A percentile compares a stretch with the other conserved stretches of the same genome.
These are phyloP conservation scores for Psephotus haematonotus DNA, from an alignment of 2,113 vertebrate genomes.

Conservation along the genomic window DNA sequence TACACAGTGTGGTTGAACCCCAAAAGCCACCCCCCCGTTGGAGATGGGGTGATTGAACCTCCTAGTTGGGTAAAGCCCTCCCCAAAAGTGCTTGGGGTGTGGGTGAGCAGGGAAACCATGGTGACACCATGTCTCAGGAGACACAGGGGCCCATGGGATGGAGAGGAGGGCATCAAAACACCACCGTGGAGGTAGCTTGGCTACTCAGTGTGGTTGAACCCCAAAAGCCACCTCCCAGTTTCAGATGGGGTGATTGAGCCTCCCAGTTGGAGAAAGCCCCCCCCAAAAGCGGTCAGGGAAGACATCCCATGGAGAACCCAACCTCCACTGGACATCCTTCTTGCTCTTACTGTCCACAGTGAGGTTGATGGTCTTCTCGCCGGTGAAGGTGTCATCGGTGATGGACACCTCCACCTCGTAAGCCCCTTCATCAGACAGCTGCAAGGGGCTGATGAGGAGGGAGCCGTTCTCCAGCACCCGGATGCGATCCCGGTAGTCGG, in stretches of 20 bases:
- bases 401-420: constrained; percentile 98
- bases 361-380: constrained; percentile 91
- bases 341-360: constrained; percentile 88
- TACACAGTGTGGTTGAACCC: neutral
- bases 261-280: neutral
- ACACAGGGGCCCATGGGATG: neutral
- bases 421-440: constrained; percentile 85
- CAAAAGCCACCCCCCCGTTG: neutral
- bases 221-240: neutral
- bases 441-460: constrained; percentile 89
- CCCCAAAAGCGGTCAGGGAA: neutral
- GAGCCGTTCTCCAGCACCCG: constrained; percentile 93
- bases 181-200: neutral
- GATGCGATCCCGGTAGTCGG: constrained; percentile 91
- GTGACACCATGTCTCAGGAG: neutral
- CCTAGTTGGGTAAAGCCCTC: neutral
- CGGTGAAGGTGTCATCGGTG: constrained; percentile 91
- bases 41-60: neutral
- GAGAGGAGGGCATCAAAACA: neutral
- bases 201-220: neutral
- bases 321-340: neutral
- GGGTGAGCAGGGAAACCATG: neutral
- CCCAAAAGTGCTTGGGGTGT: accelerated
- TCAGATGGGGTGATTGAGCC: neutral
- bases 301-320: neutral